A percentile compares a stretch with the other conserved stretches of the same genome.
Conservation (phyloP, 2,113 vertebrate genomes). For the Peromyscus maniculatus region DNA sequence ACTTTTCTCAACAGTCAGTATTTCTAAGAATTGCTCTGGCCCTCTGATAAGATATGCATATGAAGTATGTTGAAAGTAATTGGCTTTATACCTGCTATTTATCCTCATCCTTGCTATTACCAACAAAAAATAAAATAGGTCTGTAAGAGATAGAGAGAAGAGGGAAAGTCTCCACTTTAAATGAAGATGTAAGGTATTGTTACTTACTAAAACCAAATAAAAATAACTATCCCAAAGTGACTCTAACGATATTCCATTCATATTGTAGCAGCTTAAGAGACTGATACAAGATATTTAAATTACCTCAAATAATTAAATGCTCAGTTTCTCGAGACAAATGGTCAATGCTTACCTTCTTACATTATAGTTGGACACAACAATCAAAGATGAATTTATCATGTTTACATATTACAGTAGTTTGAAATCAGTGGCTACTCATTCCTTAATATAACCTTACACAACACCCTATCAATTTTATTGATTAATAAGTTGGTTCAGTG, state of each 20-base stretch:
- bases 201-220: slow-evolving; percentile 61
- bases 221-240: slow-evolving; percentile 59
- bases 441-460: slow-evolving; percentile 42
- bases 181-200: background rate
- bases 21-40: background rate
- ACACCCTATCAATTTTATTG: slow-evolving; percentile 61
- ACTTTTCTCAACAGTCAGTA: background rate
- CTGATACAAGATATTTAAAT: slow-evolving; percentile 59
- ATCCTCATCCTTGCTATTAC: slow-evolving; percentile 13
- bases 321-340: slow-evolving; percentile 65
- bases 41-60: background rate
- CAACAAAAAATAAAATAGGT: slow-evolving; percentile 31
- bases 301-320: slow-evolving; percentile 61
- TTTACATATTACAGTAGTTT: slow-evolving; percentile 46
- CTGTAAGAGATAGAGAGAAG: background rate
- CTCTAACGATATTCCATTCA: slow-evolving; percentile 23
- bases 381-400: slow-evolving; percentile 7
- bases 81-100: background rate
- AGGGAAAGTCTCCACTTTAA: slow-evolving; percentile 1
- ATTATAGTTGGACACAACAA: slow-evolving; percentile 20
- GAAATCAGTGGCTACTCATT: slow-evolving; percentile 39
- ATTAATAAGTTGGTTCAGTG: slow-evolving; percentile 60
- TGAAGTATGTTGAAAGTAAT: background rate
- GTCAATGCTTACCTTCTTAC: slow-evolving; percentile 12
- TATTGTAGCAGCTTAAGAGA: slow-evolving; percentile 50